Percentiles rank a stretch among this genome's conserved stretches.
These are phyloP conservation scores for Microctenopoma stevenorrisi DNA, from an alignment of 2,797 vertebrate species.

Conservation along the genomic window DNA sequence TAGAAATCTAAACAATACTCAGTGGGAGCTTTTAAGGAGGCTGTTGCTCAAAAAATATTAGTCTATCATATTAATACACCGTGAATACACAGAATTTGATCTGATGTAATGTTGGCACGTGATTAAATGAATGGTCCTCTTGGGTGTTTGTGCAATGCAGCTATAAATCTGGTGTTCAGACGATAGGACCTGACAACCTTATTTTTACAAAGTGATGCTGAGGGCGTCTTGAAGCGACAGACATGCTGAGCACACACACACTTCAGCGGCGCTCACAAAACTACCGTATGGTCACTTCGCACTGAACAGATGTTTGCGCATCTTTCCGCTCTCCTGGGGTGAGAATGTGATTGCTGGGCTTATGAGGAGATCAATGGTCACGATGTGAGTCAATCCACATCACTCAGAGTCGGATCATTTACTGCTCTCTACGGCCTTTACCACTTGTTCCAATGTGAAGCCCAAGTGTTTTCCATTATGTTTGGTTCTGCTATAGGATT, in stretches of 20 bases:
- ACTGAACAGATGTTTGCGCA: conserved; percentile 24
- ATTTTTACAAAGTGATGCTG: conserved; percentile 7
- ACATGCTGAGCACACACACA: conserved; percentile 43
- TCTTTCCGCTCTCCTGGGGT: conserved; percentile 59
- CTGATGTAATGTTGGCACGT: conserved; percentile 23
- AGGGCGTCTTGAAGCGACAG: conserved; percentile 25
- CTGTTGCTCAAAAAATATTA: background rate
- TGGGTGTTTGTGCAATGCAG: background rate
- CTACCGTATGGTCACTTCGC: conserved; percentile 37
- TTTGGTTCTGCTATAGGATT: background rate
- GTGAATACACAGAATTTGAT: background rate
- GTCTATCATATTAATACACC: background rate
- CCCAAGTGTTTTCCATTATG: background rate
- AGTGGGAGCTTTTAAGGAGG: background rate
- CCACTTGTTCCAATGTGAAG: background rate
- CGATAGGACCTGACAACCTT: background rate
- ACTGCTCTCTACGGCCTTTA: background rate
- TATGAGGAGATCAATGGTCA: conserved; percentile 59
- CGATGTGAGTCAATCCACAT: conserved; percentile 30
- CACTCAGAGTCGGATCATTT: conserved; percentile 17
- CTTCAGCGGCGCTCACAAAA: conserved; percentile 26
- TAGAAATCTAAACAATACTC: conserved; percentile 1
- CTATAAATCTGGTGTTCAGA: conserved; percentile 3
- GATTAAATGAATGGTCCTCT: background rate
- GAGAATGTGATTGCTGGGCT: conserved; percentile 51